These are phyloP conservation scores for Bradynema listronoti DNA, from an alignment of 1,140 invertebrate genomes.

Conservation along the genomic window DNA sequence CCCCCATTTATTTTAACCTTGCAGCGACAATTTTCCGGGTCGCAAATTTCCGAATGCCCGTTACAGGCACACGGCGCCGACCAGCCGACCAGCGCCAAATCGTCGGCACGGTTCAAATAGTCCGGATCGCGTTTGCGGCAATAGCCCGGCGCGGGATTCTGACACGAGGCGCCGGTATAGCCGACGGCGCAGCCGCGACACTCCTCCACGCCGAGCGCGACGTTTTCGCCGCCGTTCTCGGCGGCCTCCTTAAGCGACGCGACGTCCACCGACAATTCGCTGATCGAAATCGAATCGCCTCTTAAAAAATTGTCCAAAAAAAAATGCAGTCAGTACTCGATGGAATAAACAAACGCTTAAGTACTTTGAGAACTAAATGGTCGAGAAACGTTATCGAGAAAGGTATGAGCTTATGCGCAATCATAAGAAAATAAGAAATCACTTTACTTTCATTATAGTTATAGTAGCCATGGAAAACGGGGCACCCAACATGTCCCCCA, in stretches of 20 bases:
- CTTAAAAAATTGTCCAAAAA: constrained; percentile 31
- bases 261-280: constrained; percentile 74
- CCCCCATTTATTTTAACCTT: constrained; percentile 63
- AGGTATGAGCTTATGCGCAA: no score
- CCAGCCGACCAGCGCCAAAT: constrained; percentile 70
- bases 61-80: constrained; percentile 76
- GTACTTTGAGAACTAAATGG: no score
- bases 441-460: no score
- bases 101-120: constrained; percentile 64
- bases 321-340: no score
- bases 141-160: constrained; percentile 74
- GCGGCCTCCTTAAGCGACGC: constrained; percentile 63
- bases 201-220: constrained; percentile 74
- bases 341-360: no score
- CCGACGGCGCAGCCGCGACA: constrained; percentile 69
- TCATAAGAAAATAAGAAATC: no score
- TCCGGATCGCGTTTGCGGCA: constrained; percentile 67
- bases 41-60: constrained; percentile 70
- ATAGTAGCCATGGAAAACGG: no score
- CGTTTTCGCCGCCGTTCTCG: constrained; percentile 58
- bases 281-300: constrained; percentile 36
- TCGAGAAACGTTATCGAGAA: no score
- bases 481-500: no score
- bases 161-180: constrained; percentile 52
- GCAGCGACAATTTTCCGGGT: constrained; percentile 78